Base-by-base conservation (phyloP, 2,113 vertebrate genomes). In the Paradisaea rubra region DNA sequence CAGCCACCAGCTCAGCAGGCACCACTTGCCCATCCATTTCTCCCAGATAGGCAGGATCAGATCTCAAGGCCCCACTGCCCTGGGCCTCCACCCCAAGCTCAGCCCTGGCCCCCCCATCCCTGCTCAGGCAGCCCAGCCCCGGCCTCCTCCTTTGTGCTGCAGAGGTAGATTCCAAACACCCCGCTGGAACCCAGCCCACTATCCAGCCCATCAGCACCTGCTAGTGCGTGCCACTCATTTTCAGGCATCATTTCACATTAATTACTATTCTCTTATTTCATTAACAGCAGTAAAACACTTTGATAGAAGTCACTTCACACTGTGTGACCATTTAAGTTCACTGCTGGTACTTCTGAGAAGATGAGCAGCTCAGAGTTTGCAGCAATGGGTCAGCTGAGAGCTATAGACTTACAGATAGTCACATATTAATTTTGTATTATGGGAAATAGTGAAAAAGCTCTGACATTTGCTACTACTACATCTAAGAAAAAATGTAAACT, bases 151-250 rank as follows among this genome's bases (percentile, higher is more conserved):
- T 25, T 33, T 10, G 10, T 14, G 13, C 4, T 13, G 20, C 33
- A 15, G 49, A 57, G n/a, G 17, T 11, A 11, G 23, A 72, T 24
- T 31, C 23, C 54, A 25, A 11, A 30, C 5, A 28, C 2, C 13
- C 27, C 0, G 0, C 59, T 16, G 37, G 47, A 28, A 25, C 12
- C 3, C 2, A 42, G 11, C 37, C 37, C 22, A 20, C 21, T 37
- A 2, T 7, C 39, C 31, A 79, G 53, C 31, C 42, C 37, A 68
- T n/a, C 17, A 47, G 21, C 12, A 76, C 8, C 53, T 78, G 9
- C 28, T 24, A 13, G 6, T 14, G 30, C 28, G 78, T 81, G 42
- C 33, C 24, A 21, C 45, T 56, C 20, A 37, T 69, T 74, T 57
- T 64, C 37, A 87, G 69, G 28, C 61, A 72, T 37, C 24, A 44